These are phyloP conservation scores for Hydrozoanthus gracilis DNA, from an alignment of 92 coral and sea anemone species.

Conservation along the genomic window DNA sequence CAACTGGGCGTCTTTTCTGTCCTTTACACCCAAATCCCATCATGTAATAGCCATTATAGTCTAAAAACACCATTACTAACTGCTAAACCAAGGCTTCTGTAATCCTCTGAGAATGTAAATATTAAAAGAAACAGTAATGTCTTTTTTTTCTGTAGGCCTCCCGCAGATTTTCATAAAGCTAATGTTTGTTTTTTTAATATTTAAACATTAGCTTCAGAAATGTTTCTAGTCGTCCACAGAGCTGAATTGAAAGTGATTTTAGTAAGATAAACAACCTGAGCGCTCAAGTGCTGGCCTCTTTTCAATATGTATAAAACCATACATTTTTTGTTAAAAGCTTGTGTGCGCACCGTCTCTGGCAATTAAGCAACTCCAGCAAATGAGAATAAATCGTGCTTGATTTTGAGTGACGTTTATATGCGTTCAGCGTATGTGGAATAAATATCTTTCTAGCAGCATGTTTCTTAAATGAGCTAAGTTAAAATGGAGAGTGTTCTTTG, in stretches of 20 bases:
- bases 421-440: no score
- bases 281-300: neutral
- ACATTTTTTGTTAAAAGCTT: no score
- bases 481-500: no score
- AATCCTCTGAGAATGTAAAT: conserved; percentile 8
- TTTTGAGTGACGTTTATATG: no score
- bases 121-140: conserved; percentile 1
- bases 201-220: neutral
- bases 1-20: neutral
- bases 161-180: neutral
- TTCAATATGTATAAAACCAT: neutral
- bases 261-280: neutral
- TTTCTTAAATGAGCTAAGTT: no score
- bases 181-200: conserved; percentile 40
- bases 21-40: neutral
- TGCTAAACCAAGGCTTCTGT: neutral
- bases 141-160: conserved; percentile 31
- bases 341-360: no score
- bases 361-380: no score
- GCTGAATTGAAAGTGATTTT: conserved; percentile 4
- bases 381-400: no score
- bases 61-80: neutral
- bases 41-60: neutral
- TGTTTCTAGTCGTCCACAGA: conserved; percentile 1
- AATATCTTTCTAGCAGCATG: no score